Evolutionary conservation across 2,797 vertebrate species (phyloP), one percentile per base, ranked within the genome.

Genomic region (Streptopelia turtur): DNA sequence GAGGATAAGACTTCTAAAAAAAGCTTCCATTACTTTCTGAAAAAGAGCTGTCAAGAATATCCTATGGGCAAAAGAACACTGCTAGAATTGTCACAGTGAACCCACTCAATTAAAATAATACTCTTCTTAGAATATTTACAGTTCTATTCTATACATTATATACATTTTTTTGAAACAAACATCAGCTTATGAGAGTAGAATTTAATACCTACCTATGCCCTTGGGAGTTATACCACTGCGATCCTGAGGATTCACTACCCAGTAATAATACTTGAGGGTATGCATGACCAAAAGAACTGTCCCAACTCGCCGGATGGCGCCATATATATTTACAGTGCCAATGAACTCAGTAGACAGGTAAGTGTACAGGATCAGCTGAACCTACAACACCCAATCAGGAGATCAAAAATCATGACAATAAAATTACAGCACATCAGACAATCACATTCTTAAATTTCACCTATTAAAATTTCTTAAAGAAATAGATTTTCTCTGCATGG

Each of bases 251-350:
- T 99, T 99, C 95, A 98, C 96, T 24, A 99, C 98, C 99, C 99
- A 99, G 97, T 99, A 99, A 97, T 98, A 99, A 97, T 99, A 99
- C 95, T 99, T 99, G 6, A 99, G 98, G 9, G 99, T 99, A 83
- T 99, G 99, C 99, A 99, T 99, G 97, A 99, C 98, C 96, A 99
- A 98, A 33, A 99, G 98, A 49, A 99, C 99, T 1, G 99, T 99
- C 47, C 99, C 99, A 77, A 99, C 99, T 84, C 99, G 98, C 49
- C 99, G 98, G 79, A 99, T 98, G 50, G 99, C 98, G 57, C 99
- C 99, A 81, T 99, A 99, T 84, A 99, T 99, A 93, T 98, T 99
- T 79, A 99, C 99, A 14, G 99, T 99, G 96, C 99, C 98, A 96
- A 99, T 98, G 97, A 99, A 99, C 97, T 99, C 99, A 1, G 99